phyloP scores from a whole-genome alignment of 2,797 vertebrate genomes.

The Hozukius guyotensis region DNA sequence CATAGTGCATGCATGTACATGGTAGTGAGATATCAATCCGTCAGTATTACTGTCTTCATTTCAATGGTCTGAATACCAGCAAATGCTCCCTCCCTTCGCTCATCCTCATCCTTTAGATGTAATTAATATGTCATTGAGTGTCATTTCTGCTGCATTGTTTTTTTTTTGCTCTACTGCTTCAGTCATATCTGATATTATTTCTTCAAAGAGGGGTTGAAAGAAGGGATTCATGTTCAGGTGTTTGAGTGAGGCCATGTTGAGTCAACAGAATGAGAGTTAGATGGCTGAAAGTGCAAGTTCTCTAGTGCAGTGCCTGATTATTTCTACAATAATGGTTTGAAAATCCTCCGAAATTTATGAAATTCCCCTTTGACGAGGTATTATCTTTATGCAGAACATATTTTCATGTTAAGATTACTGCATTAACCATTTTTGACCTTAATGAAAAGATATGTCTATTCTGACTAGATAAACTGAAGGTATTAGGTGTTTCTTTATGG shows the following conservation, averaged over 20 bases:
- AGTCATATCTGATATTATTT: constrained; percentile 32
- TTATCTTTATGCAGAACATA: constrained; percentile 11
- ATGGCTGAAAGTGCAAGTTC: not conserved
- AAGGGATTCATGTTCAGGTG: constrained; percentile 19
- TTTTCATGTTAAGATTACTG: not conserved
- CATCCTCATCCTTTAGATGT: not conserved
- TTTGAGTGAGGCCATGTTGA: not conserved
- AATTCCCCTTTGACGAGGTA: constrained; percentile 9
- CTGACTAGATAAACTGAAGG: not conserved
- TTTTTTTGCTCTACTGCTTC: not conserved
- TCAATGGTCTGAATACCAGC: constrained; percentile 34
- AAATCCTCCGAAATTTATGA: not conserved
- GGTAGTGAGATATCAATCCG: constrained; percentile 20
- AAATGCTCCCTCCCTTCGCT: not conserved
- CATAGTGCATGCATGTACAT: constrained; percentile 34
- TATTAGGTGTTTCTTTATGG: not conserved
- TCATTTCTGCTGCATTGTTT: constrained; percentile 6
- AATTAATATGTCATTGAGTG: constrained; percentile 6
- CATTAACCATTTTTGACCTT: not conserved
- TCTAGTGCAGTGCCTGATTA: constrained; percentile 19
- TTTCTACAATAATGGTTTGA: not conserved
- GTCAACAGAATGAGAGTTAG: not conserved
- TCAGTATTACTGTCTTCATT: constrained; percentile 67
- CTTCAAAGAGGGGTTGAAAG: constrained; percentile 4
- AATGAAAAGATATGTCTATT: not conserved